Evolutionary conservation across 2,888 invertebrate species (phyloP).

Genomic region (Hypsopygia costalis): DNA sequence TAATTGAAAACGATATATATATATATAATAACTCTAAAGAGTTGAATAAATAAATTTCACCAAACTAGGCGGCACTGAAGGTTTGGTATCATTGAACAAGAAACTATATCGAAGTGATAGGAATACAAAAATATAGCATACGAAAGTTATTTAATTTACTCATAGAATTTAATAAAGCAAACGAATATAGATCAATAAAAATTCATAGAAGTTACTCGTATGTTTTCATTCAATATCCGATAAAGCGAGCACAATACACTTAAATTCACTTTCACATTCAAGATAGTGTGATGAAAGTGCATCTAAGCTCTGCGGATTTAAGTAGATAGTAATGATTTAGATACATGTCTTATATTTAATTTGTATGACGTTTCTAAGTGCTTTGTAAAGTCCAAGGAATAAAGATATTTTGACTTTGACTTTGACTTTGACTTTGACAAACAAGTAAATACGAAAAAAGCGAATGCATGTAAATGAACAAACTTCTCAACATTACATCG

Average conservation of each 20-base stretch:
- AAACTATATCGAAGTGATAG: conserved; percentile 3
- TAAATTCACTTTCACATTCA: no score
- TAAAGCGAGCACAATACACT: conserved; percentile 49
- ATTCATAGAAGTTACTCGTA: conserved; percentile 28
- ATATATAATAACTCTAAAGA: not conserved
- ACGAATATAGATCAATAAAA: conserved; percentile 27
- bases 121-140: not conserved
- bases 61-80: no score
- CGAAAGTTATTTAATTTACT: conserved; percentile 13
- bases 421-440: no score
- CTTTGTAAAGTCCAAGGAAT: no score
- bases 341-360: no score
- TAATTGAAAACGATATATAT: conserved; percentile 10
- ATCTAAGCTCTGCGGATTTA: no score
- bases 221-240: conserved; percentile 52
- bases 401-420: no score
- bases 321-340: no score
- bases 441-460: conserved; percentile 57
- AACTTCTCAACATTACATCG: conserved; percentile 64
- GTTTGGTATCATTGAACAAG: no score
- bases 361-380: no score
- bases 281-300: no score
- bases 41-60: no score
- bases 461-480: conserved; percentile 69
- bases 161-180: conserved; percentile 21